Base-by-base conservation (phyloP, 1,140 invertebrate species). In the Drosophila erecta region DNA sequence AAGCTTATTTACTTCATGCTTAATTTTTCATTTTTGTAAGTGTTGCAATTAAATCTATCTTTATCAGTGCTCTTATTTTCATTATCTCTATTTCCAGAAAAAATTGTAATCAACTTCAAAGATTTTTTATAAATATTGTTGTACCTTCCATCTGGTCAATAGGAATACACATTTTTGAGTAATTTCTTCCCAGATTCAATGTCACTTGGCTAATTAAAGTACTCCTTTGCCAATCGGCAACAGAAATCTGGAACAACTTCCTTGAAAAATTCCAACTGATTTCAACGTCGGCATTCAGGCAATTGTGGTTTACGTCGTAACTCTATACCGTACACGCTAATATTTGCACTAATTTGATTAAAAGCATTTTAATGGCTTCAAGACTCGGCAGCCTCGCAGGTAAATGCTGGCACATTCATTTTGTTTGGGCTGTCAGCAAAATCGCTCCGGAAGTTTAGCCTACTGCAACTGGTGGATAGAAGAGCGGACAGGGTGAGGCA, bases 271-370 rank as follows among this genome's bases (percentile, higher is more conserved):
- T 17, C 41, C 41, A 20, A 7, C 33, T 24, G 20, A 56, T 15
- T 24, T 51, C 44, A 46, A 35, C 62, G 33, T 67, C 4, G 38
- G 40, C 33, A 67, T 54, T 38, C 62, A 54, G 49, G 40, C 47
- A 62, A 17, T n/a, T 24, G 35, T 69, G 64, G 33, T 4, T 14
- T 56, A 49, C 1, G 37, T n/a, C 24, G 66, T 70, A 70, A 70
- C 66, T 70, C 66, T 55, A 69, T 69, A 70, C 66, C 37, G 43
- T 38, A 50, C 59, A 27, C 70, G 55, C 75, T 83, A 80, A 89
- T 89, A 84, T 87, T 89, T 84, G 53, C 76, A 84, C 66, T 84
- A 84, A 87, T 87, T 87, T 87, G 84, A 87, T 87, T 87, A 87
- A 87, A 87, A 87, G 76, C 84, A 76, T 87, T 87, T 87, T 89